Evolutionary conservation across 2,888 invertebrate genomes (phyloP).

Genomic region (Hypsopygia costalis): DNA sequence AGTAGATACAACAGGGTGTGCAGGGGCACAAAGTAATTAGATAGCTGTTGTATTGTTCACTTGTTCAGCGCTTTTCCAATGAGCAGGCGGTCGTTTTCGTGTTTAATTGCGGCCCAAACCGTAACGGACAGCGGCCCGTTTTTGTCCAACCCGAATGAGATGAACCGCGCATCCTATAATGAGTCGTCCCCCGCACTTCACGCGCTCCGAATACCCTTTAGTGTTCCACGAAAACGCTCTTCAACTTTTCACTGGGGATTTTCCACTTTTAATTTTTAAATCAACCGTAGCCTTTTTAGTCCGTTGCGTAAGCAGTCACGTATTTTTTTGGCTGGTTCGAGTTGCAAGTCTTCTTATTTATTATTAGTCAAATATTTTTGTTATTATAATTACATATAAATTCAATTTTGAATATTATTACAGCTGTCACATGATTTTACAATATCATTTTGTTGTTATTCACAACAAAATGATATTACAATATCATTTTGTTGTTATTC

Average conservation of each 20-base stretch:
- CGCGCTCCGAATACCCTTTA: conserved; percentile 15
- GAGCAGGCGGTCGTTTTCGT: conserved; percentile 52
- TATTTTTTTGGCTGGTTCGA: not conserved
- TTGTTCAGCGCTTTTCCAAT: conserved; percentile 69
- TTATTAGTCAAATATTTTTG: too few species aligned
- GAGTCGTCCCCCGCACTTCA: conserved; percentile 35
- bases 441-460: too few species aligned
- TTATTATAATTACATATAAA: too few species aligned
- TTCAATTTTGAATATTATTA: too few species aligned
- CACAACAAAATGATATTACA: too few species aligned
- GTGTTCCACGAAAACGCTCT: conserved; percentile 14
- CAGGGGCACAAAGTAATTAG: conserved; percentile 68
- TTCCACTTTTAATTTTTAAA: conserved; percentile 17
- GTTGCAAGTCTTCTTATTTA: not conserved
- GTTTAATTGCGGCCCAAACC: conserved; percentile 70
- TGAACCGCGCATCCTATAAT: conserved; percentile 65
- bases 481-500: too few species aligned
- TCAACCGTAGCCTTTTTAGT: not conserved
- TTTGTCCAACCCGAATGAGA: conserved; percentile 62
- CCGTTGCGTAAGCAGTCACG: not conserved
- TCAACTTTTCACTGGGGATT: conserved; percentile 24
- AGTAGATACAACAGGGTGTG: conserved; percentile 46
- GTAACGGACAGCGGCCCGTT: conserved; percentile 66
- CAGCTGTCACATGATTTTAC: too few species aligned
- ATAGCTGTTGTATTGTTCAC: conserved; percentile 66